Conservation (phyloP, 2,888 invertebrate genomes). For the Teleiodes luculella region DNA sequence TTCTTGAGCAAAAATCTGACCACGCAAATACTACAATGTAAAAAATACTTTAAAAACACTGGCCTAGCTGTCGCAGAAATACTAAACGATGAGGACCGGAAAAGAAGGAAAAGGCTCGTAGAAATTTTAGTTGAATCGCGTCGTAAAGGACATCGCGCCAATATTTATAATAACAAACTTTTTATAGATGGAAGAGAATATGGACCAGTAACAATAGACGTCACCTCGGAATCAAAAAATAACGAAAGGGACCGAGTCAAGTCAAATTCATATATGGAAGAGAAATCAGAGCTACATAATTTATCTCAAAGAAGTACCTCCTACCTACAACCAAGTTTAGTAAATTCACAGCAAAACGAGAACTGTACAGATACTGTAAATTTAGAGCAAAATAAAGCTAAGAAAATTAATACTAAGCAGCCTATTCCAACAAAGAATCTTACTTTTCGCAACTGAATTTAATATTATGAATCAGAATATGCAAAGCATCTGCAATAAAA, state of each 20-base stretch:
- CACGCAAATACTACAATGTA: neutral
- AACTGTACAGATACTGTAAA: too few relatives aligned
- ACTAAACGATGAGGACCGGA: neutral
- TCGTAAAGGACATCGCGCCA: neutral
- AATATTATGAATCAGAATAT: neutral
- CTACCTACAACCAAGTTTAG: too few relatives aligned
- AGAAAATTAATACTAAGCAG: too few relatives aligned
- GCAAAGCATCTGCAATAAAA: too few relatives aligned
- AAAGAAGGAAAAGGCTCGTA: neutral
- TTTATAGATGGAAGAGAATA: neutral
- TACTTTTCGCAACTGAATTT: neutral
- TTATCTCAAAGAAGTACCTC: too few relatives aligned
- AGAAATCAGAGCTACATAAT: too few relatives aligned
- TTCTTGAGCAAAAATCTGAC: slow-evolving; percentile 3
- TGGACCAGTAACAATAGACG: neutral
- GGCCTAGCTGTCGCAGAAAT: slow-evolving; percentile 1
- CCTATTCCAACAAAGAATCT: too few relatives aligned
- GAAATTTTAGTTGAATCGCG: neutral
- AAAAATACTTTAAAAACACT: neutral
- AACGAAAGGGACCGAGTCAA: too few relatives aligned
- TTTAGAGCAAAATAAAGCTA: too few relatives aligned
- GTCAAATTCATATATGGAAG: too few relatives aligned
- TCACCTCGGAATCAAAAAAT: too few relatives aligned
- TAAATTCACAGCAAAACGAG: too few relatives aligned
- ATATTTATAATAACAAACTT: slow-evolving; percentile 2